These are phyloP conservation scores for Scatophagus argus DNA, from an alignment of 2,113 vertebrate genomes.

Conservation along the genomic window DNA sequence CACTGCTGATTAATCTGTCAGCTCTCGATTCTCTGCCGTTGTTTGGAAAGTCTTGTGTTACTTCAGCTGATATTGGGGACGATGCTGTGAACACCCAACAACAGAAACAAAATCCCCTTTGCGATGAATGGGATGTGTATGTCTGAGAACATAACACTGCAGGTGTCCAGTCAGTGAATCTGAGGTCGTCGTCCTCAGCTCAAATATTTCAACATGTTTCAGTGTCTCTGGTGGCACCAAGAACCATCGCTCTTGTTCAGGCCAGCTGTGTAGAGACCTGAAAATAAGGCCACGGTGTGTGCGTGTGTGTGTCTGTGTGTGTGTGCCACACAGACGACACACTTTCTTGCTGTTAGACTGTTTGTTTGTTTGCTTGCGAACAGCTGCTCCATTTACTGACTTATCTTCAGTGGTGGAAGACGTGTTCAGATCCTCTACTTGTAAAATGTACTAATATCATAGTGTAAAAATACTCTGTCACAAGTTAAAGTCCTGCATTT, in stretches of 20 bases:
- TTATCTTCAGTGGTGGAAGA: not conserved
- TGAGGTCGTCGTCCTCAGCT: not conserved
- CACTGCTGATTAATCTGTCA: not conserved
- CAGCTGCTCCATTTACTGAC: not conserved
- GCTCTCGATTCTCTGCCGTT: not conserved
- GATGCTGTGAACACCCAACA: not conserved
- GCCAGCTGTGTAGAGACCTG: slow-evolving; percentile 54
- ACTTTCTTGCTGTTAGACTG: not conserved
- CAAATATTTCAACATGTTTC: slow-evolving; percentile 7
- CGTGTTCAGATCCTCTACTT: not conserved
- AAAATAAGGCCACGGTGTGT: slow-evolving; percentile 26
- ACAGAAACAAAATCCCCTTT: not conserved
- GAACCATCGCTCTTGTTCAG: slow-evolving; percentile 11
- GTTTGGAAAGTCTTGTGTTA: not conserved
- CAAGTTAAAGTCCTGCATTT: too few species aligned
- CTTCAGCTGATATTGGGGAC: not conserved
- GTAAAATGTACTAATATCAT: not conserved
- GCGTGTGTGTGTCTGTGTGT: not conserved
- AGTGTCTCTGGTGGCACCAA: slow-evolving; percentile 31
- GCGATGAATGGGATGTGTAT: not conserved
- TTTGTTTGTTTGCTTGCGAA: not conserved
- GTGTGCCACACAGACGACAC: not conserved
- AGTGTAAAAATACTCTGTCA: not conserved
- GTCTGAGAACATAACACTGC: not conserved
- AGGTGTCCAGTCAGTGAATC: not conserved